Evolutionary conservation across 2,888 invertebrate genomes (phyloP).

Genomic region (Dyspetes luteomarginatus): DNA sequence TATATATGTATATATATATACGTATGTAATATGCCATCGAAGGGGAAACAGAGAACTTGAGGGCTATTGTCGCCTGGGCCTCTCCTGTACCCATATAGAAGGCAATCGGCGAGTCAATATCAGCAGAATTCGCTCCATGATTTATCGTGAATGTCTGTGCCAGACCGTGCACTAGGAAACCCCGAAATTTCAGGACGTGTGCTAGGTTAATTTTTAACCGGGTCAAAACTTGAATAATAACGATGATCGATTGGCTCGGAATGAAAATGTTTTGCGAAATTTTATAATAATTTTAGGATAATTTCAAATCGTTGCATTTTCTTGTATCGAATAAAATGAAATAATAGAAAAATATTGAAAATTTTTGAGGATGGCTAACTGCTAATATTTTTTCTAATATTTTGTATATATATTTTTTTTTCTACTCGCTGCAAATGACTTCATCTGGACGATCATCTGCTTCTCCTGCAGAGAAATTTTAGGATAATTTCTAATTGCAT

Average conservation of each 20-base stretch:
- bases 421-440: slow-evolving; percentile 44
- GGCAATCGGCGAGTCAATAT: slow-evolving; percentile 66
- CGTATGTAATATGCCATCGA: slow-evolving; percentile 32
- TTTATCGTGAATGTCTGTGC: slow-evolving; percentile 62
- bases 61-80: slow-evolving; percentile 63
- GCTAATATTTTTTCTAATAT: slow-evolving; percentile 15
- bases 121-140: slow-evolving; percentile 59
- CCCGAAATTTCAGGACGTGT: slow-evolving; percentile 37
- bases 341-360: not conserved
- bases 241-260: slow-evolving; percentile 2
- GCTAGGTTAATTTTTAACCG: slow-evolving; percentile 51
- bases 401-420: not conserved
- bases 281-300: not conserved
- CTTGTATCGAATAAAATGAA: too few species aligned
- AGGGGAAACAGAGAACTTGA: slow-evolving; percentile 54
- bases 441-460: slow-evolving; percentile 21
- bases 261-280: slow-evolving; percentile 12
- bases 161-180: slow-evolving; percentile 42
- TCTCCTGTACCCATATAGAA: slow-evolving; percentile 58
- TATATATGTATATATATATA: not conserved
- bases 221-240: slow-evolving; percentile 15
- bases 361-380: slow-evolving; percentile 1
- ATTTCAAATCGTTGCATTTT: not conserved
- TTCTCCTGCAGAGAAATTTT: slow-evolving; percentile 31
- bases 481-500: too few species aligned